These are phyloP conservation scores for Valencia hispanica DNA, from an alignment of 2,797 vertebrate genomes.

Conservation along the genomic window DNA sequence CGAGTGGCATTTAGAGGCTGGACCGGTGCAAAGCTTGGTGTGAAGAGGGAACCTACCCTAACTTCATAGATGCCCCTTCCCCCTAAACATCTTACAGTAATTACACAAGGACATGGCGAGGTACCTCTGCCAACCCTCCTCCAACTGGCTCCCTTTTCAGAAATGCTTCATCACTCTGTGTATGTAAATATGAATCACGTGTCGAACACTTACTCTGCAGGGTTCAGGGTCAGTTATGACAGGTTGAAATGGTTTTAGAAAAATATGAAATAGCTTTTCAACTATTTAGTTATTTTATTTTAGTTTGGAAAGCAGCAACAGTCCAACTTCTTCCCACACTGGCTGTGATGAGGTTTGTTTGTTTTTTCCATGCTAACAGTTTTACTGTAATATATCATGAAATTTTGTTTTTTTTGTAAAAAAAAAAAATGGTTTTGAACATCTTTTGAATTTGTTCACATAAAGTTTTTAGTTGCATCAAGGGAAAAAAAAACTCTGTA, in stretches of 20 bases:
- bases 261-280: conserved; percentile 1
- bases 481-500: neutral
- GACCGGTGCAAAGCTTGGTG: conserved; percentile 59
- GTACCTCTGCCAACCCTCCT: conserved; percentile 51
- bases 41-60: conserved; percentile 49
- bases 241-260: conserved; percentile 40
- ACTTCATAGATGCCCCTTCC: conserved; percentile 35
- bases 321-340: conserved; percentile 46
- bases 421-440: conserved; percentile 10
- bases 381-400: conserved; percentile 44
- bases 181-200: conserved; percentile 65
- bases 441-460: conserved; percentile 9
- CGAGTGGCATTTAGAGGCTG: conserved; percentile 53
- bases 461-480: conserved; percentile 19
- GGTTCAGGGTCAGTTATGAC: conserved; percentile 44
- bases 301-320: conserved; percentile 49
- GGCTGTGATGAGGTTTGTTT: conserved; percentile 54
- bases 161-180: conserved; percentile 47
- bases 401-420: conserved; percentile 44
- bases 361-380: conserved; percentile 48
- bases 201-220: conserved; percentile 54
- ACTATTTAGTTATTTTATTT: conserved; percentile 21
- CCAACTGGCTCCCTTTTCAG: conserved; percentile 40
- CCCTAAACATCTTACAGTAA: conserved; percentile 62
- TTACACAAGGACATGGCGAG: conserved; percentile 64